Base-by-base conservation (phyloP, 2,797 vertebrate species). In the Pangasius macronema region DNA sequence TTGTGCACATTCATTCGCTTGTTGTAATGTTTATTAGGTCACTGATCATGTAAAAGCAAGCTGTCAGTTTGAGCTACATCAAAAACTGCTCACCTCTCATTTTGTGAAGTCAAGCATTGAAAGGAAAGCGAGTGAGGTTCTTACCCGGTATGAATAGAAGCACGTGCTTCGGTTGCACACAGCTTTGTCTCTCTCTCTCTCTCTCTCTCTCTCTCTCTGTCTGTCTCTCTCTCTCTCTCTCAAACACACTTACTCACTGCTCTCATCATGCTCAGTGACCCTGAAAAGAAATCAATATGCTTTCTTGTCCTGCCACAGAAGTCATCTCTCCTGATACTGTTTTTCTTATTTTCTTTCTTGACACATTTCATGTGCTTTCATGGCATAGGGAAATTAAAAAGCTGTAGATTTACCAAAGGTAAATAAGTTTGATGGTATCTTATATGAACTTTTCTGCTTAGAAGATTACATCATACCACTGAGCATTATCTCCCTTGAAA, bases 251-350 rank as follows among this genome's bases (percentile, higher is more conserved):
- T 57, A 82, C 55, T 27, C 57, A 81, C 36, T 82, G 82, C 72
- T 86, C 82, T 87, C 87, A 87, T 85, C 22, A 42, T 87, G 89
- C 86, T 90, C 90, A 87, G 83, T 90, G 88, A 90, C 90, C 90
- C 91, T 85, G 81, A 91, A 90, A 87, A 90, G 82, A 91, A 91
- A 91, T 90, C 90, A 91, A 91, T 91, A 91, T 85, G 70, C 89
- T 89, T 92, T 88, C 88, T 90, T 90, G 89, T 91, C 86, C 88
- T 88, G 87, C 86, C 76, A 89, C 27, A 72, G 70, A 88, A 89
- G 84, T 72, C 73, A 89, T 84, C 83, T 90, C 83, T 77, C 86
- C 87, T 85, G 86, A 51, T 65, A 76, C 70, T 59, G 68, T 87
- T 90, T 89, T 80, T 59, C 61, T 82, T 75, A 87, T 59, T 88